phyloP scores from a whole-genome alignment of 2,797 vertebrate genomes.

The Onychomys arenicola region DNA sequence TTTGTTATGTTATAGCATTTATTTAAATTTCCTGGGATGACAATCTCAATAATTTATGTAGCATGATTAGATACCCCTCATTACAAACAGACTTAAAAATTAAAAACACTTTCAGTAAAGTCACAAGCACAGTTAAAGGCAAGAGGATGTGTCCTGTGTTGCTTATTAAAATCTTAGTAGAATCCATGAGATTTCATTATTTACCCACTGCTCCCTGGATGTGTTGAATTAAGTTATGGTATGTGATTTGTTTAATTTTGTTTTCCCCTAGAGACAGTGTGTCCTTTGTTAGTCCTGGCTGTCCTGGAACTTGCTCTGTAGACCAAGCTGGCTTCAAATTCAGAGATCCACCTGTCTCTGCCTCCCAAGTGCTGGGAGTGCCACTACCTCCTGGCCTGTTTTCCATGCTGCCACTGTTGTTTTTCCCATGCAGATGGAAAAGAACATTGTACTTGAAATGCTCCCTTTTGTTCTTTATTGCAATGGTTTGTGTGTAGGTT shows the following conservation, averaged over 20 bases:
- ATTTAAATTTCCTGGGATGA: conserved; percentile 57
- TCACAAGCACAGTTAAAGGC: conserved; percentile 19
- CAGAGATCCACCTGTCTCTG: background rate
- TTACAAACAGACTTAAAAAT: conserved; percentile 51
- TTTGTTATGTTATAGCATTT: conserved; percentile 53
- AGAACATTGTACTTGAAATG: conserved; percentile 39
- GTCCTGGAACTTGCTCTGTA: background rate
- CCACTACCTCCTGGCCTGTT: background rate
- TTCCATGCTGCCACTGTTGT: background rate
- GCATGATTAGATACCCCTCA: background rate
- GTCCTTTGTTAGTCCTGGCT: background rate
- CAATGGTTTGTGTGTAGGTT: conserved; percentile 47
- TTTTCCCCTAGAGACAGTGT: background rate
- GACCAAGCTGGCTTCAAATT: background rate
- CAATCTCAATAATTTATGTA: conserved; percentile 64
- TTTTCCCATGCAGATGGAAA: background rate
- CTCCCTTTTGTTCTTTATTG: conserved; percentile 44
- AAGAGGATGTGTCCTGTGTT: conserved; percentile 7
- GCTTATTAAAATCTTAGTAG: conserved; percentile 12
- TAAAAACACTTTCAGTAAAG: conserved; percentile 59
- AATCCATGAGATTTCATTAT: conserved; percentile 28
- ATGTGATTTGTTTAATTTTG: conserved; percentile 60
- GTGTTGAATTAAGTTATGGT: conserved; percentile 58
- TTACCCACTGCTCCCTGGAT: conserved; percentile 18
- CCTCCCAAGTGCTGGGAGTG: background rate